Conservation (phyloP, 2,888 invertebrate species). For the Balanococcus diminutus region DNA sequence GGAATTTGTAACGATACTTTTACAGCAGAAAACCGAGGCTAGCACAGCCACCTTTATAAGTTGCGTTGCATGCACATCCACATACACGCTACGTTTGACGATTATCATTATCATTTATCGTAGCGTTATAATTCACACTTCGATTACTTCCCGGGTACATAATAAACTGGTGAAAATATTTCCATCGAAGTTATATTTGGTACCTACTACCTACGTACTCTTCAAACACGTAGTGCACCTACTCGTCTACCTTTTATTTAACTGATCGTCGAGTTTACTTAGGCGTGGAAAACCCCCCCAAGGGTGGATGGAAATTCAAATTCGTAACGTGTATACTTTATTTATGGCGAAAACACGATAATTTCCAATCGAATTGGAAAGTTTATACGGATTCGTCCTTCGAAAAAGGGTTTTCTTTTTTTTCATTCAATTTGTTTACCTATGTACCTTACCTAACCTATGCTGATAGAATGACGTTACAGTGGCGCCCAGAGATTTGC, state of each 20-base stretch:
- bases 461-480: no score
- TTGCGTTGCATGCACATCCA: background rate
- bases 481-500: no score
- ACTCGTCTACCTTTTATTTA: no score
- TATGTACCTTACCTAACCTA: no score
- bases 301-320: background rate
- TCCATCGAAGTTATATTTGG: background rate
- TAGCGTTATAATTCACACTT: background rate
- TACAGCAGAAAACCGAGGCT: no score
- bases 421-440: background rate
- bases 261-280: background rate
- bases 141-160: background rate
- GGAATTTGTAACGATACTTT: no score
- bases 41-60: no score
- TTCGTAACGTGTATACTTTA: background rate
- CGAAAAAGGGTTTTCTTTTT: background rate
- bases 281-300: background rate
- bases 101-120: background rate
- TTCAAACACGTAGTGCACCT: no score
- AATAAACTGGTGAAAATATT: background rate
- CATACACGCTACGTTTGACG: background rate
- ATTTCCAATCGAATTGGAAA: background rate
- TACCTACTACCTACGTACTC: no score
- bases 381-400: background rate
- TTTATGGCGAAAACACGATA: background rate